A percentile compares a stretch with the other conserved stretches of the same genome.
Evolutionary conservation across 2,113 vertebrate species (phyloP).

Genomic region (Tympanuchus pallidicinctus): DNA sequence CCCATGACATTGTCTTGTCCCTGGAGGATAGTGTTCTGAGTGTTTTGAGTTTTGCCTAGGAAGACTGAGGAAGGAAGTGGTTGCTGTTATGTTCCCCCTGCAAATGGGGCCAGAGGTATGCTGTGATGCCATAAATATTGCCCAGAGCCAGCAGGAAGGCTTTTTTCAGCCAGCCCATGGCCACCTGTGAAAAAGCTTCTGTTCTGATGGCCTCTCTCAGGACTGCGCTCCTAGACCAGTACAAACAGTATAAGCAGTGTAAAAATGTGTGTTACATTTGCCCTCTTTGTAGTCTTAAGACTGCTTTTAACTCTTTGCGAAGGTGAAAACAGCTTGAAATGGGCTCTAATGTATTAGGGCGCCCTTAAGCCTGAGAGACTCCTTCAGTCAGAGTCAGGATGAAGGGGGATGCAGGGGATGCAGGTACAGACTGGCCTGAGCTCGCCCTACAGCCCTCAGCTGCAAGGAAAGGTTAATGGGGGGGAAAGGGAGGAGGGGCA

Average conservation of each 20-base stretch:
- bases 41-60: background rate
- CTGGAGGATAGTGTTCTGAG: background rate
- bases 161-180: background rate
- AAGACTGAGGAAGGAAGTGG: background rate
- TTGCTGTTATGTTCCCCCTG: background rate
- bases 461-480: background rate
- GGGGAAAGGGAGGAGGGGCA: too few species aligned
- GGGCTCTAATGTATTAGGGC: background rate
- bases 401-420: background rate
- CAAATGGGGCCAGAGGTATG: rapidly evolving
- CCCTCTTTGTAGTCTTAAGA: background rate
- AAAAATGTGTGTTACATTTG: background rate
- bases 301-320: background rate
- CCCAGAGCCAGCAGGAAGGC: background rate
- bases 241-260: background rate
- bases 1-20: background rate
- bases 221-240: background rate
- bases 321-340: background rate
- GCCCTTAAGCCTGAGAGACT: background rate
- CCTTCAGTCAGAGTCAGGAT: background rate
- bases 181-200: background rate
- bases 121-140: background rate
- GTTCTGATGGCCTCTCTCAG: background rate
- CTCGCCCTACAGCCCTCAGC: background rate
- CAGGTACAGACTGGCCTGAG: background rate